Evolutionary conservation across 2,888 invertebrate genomes (phyloP), one percentile per base, ranked within the genome.

Genomic region (Chloromyia formosa): DNA sequence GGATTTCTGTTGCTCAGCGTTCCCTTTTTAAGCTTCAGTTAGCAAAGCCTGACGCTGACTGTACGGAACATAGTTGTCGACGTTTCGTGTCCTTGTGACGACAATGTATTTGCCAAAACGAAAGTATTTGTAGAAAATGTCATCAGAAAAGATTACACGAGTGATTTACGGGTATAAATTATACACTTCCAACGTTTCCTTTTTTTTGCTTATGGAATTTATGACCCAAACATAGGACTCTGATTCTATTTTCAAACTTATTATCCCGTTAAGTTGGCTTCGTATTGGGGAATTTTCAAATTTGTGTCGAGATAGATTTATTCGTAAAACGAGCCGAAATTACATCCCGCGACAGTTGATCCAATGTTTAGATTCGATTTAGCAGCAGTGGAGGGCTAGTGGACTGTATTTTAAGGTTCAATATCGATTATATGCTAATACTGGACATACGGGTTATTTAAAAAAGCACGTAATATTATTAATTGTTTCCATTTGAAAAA

Each of bases 121-220:
- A 71, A 71, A 71, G 58, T 58, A 58, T 71, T 71, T 56, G 49
- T 35, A 35, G 56, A 71, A 74, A 74, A 71, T 69, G 71, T 69
- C 75, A 74, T 76, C 76, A 74, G 64, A 71, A 75, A 62, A 71
- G 75, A 76, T 76, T 76, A 75, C 75, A 58, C 56, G 56, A 69
- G 73, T 71, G 75, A 76, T 76, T 74, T 74, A 76, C 73, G 35
- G 71, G 49, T 42, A 64, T 69, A 58, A 73, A 75, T 74, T 76
- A 76, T 75, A 71, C 71, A 76, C 74, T 76, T 66, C n/a, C 27
- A 73, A 73, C 27, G 7, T 35, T 35, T 35, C 7, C 27, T 35
- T 7, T 35, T 35, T 35, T 35, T 35, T 35, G 27, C 27, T 35
- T 35, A 35, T 35, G 27, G 72, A 54, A 76, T 76, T 76, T 76